Evolutionary conservation across 2,888 invertebrate species (phyloP).

Genomic region (Lamellibrachia satsuma): DNA sequence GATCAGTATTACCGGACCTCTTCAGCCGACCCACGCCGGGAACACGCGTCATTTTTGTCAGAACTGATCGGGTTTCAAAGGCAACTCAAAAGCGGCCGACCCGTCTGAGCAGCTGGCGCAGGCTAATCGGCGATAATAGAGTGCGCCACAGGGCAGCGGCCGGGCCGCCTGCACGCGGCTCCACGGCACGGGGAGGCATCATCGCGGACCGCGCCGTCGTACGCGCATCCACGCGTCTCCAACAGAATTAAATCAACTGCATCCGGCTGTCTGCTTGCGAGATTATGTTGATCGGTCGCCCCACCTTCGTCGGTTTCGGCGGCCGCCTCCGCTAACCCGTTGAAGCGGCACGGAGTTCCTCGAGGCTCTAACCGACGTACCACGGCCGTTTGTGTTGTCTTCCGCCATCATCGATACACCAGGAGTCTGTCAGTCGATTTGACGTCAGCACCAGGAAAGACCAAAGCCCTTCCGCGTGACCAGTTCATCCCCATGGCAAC

Average conservation of each 20-base stretch:
- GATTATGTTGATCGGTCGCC: neutral
- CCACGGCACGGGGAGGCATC: neutral
- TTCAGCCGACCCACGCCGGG: neutral
- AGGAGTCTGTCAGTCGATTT: neutral
- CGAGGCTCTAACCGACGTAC: neutral
- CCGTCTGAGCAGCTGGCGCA: neutral
- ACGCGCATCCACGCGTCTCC: slow-evolving; percentile 1
- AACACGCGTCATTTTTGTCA: neutral
- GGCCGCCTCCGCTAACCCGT: neutral
- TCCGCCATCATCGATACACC: neutral
- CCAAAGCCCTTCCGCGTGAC: slow-evolving; percentile 9
- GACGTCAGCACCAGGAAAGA: neutral
- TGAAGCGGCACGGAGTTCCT: neutral
- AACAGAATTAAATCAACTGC: slow-evolving; percentile 17
- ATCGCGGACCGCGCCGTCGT: neutral
- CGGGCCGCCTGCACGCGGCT: neutral
- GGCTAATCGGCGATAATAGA: slow-evolving; percentile 13
- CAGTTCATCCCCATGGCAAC: slow-evolving; percentile 4
- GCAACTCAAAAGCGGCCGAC: neutral
- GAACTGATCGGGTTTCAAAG: neutral
- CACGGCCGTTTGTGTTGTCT: neutral
- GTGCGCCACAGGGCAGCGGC: neutral
- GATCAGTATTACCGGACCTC: neutral
- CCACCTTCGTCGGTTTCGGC: neutral
- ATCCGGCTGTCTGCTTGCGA: neutral